Base-by-base conservation (phyloP, 2,113 vertebrate genomes). In the Machaerirhynchus nigripectus region DNA sequence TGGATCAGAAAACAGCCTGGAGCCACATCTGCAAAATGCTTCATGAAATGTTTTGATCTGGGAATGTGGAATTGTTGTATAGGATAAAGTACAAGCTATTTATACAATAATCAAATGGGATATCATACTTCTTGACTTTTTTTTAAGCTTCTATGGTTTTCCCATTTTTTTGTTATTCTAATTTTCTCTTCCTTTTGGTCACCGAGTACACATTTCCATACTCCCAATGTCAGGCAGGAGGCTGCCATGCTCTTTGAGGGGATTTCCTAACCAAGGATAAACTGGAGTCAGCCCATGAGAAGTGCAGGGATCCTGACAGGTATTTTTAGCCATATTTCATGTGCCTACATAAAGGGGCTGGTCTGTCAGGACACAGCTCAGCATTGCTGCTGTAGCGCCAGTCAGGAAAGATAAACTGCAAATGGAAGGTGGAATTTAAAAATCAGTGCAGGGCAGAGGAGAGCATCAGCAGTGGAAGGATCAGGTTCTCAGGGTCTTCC, bases 1-100 rank as follows among this genome's bases (percentile, higher is more conserved):
- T 77, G 76, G 73, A 75, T 95, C 69, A 90, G 86, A 78, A 93
- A 92, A 50, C 80, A 89, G 56, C 83, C 75, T 65, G 22, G 46
- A 92, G 88, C 64, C 77, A 15, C 23, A 15, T 70, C 74, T 87
- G 80, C 80, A 47, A 86, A 90, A 74, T 21, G 28, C 47, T 67
- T 75, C n/a, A 3, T 37, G 24, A 35, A 53, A 10, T 57, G 47
- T 69, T 92, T 88, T 68, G 37, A 57, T 70, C 59, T 53, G 55
- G 47, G 75, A 92, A 49, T 1, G 5, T 50, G 49, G 61, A 60
- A 16, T 37, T 6, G 10, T 60, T 80, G 37, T 59, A 3, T 13
- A 20, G 24, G 40, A 86, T 64, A 22, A 68, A 59, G 11, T 60
- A 26, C 28, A 20, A 64, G 13, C 56, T 56, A 6, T 27, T 47